Conservation (phyloP, 2,797 vertebrate species). For the Hyperoplus lanceolatus region DNA sequence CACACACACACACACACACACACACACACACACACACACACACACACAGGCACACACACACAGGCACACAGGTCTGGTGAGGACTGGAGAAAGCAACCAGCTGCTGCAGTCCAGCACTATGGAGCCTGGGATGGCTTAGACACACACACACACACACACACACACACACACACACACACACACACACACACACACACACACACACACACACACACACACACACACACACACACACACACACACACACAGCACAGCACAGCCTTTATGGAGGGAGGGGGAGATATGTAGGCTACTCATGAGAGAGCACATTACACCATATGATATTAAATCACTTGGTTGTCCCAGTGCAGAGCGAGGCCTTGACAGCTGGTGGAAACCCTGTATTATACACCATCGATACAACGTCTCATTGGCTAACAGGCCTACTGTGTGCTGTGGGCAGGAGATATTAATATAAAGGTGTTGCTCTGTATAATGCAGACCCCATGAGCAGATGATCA, state of each 20-base stretch:
- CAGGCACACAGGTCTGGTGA: slow-evolving; percentile 29
- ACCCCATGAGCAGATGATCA: not conserved
- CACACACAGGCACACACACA: too few species aligned
- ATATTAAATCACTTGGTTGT: slow-evolving; percentile 17
- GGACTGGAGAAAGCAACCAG: slow-evolving; percentile 18
- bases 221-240: not conserved
- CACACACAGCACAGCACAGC: not conserved
- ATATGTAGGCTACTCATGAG: not conserved
- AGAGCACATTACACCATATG: slow-evolving; percentile 18
- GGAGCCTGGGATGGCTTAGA: not conserved
- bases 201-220: too few species aligned
- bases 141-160: too few species aligned
- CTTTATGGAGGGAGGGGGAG: not conserved
- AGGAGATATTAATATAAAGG: not conserved
- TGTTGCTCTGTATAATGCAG: slow-evolving; percentile 5
- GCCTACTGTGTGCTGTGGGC: slow-evolving; percentile 15
- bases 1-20: too few species aligned
- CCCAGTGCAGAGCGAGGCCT: slow-evolving; percentile 15
- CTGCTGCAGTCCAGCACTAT: slow-evolving; percentile 32
- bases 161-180: too few species aligned
- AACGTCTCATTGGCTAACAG: slow-evolving; percentile 6
- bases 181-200: too few species aligned
- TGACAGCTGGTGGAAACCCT: slow-evolving; percentile 7
- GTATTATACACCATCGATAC: slow-evolving; percentile 21
- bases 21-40: too few species aligned